Base-by-base conservation (phyloP, 2,113 vertebrate species). In the Anseranas semipalmata region DNA sequence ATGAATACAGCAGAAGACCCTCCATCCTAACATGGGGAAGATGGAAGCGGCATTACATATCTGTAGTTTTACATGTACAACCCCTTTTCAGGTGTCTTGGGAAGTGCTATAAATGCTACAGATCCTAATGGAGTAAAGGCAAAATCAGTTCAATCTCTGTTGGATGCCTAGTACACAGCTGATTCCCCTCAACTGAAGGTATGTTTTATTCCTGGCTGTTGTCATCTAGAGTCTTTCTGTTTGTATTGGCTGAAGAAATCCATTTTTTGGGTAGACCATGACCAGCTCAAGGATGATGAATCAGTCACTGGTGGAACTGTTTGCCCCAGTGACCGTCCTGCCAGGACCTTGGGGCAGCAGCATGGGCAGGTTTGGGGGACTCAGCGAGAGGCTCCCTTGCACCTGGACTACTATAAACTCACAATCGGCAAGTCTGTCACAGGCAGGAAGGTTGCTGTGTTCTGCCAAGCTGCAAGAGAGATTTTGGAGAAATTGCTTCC, bases 401-500 rank as follows among this genome's bases (percentile, higher is more conserved):
- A 74, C 1, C 7, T 62, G 88, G 41, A 15, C 59, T 89, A 7
- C 63, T 89, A 8, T 45, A 46, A 84, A 33, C 25, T 94, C 30
- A 32, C 12, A 73, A 15, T 35, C 39, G 72, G 35, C 82, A 79
- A 60, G 25, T 48, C 68, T 87, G 9, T 53, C 81, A 21, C 65
- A 53, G 60, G 37, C 59, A 77, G 71, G 45, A 88, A 67, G 17
- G 39, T 53, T 87, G 50, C 46, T 58, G 33, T 90, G 43, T 90
- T 93, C 35, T 92, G 72, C 68, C 68, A 95, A 92, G 37, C 46
- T 86, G 52, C 41, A 89, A 46, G 18, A 88, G 71, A 91, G 63
- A 58, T 85, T 90, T 62, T 76, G 35, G 87, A 77, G 73, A 81
- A 93, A 77, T 55, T 52, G 55, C 16, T 95, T 95, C 79, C 8